Conservation (phyloP, 2,113 vertebrate species). For the Phalacrocorax aristotelis region DNA sequence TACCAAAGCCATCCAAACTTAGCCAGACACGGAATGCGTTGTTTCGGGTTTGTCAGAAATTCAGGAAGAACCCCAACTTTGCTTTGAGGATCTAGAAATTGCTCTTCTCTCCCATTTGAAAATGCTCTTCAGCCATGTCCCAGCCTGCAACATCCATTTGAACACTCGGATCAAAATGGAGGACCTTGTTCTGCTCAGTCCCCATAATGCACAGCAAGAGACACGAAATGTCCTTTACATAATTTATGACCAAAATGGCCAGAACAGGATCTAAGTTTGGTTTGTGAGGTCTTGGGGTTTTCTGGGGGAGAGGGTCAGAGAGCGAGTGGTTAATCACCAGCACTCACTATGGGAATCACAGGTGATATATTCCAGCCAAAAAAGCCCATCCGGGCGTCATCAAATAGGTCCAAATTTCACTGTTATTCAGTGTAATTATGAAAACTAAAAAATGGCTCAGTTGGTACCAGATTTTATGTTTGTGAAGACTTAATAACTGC, state of each 20-base stretch:
- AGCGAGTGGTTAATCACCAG: background rate
- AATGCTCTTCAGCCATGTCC: background rate
- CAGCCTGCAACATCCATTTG: background rate
- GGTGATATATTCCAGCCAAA: background rate
- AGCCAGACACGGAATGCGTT: background rate
- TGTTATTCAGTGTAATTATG: background rate
- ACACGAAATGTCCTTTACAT: background rate
- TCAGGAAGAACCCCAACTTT: background rate
- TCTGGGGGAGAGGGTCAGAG: background rate
- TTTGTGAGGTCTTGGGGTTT: background rate
- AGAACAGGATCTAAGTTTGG: background rate
- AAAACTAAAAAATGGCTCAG: background rate
- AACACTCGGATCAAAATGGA: background rate
- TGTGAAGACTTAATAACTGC: background rate
- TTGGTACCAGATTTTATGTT: background rate
- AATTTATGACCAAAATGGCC: background rate
- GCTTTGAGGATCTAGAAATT: background rate
- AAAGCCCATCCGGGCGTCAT: background rate
- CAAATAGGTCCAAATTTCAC: background rate
- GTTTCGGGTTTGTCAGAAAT: background rate
- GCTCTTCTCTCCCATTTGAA: background rate
- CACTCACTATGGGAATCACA: background rate
- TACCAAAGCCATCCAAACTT: background rate
- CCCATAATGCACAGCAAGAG: background rate
- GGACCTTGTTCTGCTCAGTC: background rate